phyloP scores from a whole-genome alignment of 2,888 invertebrate species.

The Ormyrus labotus region DNA sequence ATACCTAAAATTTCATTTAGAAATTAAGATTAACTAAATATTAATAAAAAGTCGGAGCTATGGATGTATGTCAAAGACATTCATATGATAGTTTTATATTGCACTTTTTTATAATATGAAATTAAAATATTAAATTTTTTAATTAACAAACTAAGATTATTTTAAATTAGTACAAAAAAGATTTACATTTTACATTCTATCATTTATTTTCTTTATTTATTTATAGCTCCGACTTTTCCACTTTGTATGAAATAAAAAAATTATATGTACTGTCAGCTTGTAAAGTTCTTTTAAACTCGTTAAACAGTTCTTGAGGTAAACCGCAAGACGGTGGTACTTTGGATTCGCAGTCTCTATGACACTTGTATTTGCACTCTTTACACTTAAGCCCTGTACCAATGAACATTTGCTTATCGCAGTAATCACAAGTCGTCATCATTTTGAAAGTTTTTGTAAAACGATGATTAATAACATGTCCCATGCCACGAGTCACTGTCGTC shows the following conservation, averaged over 20 bases:
- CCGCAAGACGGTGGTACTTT: constrained; percentile 96
- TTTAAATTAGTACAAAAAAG: background rate
- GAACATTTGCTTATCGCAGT: constrained; percentile 92
- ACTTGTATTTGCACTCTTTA: constrained; percentile 96
- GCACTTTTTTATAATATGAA: background rate
- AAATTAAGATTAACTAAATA: background rate
- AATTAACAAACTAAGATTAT: background rate
- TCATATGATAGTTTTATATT: background rate
- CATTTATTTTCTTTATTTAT: constrained; percentile 21
- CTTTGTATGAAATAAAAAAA: constrained; percentile 11
- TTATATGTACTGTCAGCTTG: constrained; percentile 79
- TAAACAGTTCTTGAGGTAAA: constrained; percentile 89
- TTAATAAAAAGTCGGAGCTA: constrained; percentile 8
- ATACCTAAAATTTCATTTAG: constrained; percentile 62
- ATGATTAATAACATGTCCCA: constrained; percentile 94
- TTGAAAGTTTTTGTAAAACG: constrained; percentile 93
- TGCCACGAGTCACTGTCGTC: constrained; percentile 81
- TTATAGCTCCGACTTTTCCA: constrained; percentile 8
- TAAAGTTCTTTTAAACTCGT: constrained; percentile 87
- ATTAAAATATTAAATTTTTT: constrained; percentile 1
- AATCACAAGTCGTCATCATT: constrained; percentile 92
- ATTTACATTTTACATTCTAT: constrained; percentile 14
- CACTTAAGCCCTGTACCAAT: constrained; percentile 90
- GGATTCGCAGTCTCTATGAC: constrained; percentile 91
- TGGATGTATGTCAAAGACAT: background rate